Evolutionary conservation across 2,113 vertebrate species (phyloP).

Genomic region (Parotia lawesii): DNA sequence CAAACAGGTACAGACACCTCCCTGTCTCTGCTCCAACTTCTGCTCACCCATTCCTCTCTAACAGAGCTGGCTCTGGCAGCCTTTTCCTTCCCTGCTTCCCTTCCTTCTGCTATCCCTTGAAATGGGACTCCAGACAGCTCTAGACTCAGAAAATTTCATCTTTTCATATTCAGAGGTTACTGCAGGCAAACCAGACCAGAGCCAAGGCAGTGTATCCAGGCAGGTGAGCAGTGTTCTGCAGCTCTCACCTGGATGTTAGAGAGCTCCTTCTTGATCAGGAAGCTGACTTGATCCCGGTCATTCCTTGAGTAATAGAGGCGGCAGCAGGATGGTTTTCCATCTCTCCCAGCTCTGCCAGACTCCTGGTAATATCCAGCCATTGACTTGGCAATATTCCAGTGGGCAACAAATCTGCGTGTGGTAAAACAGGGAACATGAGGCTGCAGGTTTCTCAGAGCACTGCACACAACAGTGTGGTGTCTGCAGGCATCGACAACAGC

Average conservation of each 20-base stretch:
- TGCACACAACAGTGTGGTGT: not conserved
- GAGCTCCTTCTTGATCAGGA: constrained; percentile 89
- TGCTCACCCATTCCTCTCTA: not conserved
- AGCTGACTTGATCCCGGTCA: constrained; percentile 87
- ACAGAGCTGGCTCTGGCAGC: not conserved
- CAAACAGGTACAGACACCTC: not conserved
- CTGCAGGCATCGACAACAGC: not conserved
- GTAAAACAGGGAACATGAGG: not conserved
- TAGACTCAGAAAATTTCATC: not conserved
- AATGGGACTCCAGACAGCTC: not conserved
- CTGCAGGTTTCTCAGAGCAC: not conserved
- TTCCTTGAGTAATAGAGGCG: constrained; percentile 90
- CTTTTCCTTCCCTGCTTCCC: not conserved
- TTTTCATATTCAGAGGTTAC: not conserved
- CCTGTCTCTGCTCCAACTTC: not conserved
- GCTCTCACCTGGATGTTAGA: constrained; percentile 77
- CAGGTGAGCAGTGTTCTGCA: not conserved
- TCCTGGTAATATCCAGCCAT: constrained; percentile 97
- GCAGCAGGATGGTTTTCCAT: constrained; percentile 88
- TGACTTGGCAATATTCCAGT: constrained; percentile 97
- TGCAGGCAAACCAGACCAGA: not conserved
- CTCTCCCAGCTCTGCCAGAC: constrained; percentile 92
- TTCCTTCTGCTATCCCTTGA: not conserved
- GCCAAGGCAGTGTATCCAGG: not conserved
- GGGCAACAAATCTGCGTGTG: constrained; percentile 87